Base-by-base conservation (phyloP, 1,140 invertebrate genomes). In the Leguminivora glycinivorella region DNA sequence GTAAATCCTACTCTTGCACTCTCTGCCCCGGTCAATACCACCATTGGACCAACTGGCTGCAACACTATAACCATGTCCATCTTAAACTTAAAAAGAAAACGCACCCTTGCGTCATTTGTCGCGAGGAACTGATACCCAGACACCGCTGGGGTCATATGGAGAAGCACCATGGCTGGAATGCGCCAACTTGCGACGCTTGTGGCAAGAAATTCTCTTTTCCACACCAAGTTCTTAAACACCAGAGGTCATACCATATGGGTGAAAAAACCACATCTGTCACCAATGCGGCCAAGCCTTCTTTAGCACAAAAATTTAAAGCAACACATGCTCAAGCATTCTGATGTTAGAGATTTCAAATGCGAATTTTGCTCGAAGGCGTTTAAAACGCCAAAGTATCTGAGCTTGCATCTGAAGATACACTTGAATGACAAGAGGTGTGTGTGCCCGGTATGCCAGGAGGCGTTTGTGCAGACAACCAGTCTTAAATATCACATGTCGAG, bases 381-480 rank as follows among this genome's bases (percentile, higher is more conserved):
- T 19, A 31, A 29, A 12, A 47, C 43, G 40, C 26, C 68, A 22
- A 91, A 83, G 2, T 83, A 89, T 63, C 80, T 93, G 52, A 84
- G 85, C 5, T 81, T 86, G 10, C 93, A 93, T 70, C 71, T 86
- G 1, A 92, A 91, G 70, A 92, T 93, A 43, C 94, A 95, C 80
- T 84, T 19, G 67, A 83, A 19, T 82, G 90, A 70, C 73, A 83
- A 69, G 71, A 60, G 60, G 26, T 72, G 80, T 10, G 73, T 74
- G 2, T 92, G 90, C 29, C 77, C 24, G 14, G 77, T 89, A 3
- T 93, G 92, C 73, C 84, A 85, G 1, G 83, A 87, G 47, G 81
- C 84, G 22, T 94, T 93, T 73, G 83, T 83, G 0, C 77, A 87
- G 47, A 80, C 26, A 63, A 72, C 14, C 78, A 81, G 60, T 67